phyloP scores from a whole-genome alignment of 2,888 invertebrate species.

The Eupithecia pulchellata region DNA sequence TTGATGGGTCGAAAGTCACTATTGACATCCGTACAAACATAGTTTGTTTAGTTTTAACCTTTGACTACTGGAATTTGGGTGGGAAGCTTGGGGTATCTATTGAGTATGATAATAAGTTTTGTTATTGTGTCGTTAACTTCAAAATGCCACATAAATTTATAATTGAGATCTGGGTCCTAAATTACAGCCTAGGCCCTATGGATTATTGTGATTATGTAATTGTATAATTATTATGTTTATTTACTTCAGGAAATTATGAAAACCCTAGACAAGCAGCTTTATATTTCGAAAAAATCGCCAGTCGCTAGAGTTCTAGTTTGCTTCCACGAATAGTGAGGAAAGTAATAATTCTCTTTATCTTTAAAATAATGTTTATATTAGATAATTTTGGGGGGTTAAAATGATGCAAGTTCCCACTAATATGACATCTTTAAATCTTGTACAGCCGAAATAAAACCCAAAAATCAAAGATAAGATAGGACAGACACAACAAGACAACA shows the following conservation, averaged over 20 bases:
- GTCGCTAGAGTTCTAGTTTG: too few relatives aligned
- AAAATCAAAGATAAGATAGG: slow-evolving; percentile 68
- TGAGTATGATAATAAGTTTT: too few relatives aligned
- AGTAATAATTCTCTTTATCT: background rate
- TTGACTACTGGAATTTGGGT: slow-evolving; percentile 65
- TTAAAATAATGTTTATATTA: background rate
- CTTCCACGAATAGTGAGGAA: background rate
- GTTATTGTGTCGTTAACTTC: too few relatives aligned
- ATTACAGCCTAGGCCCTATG: too few relatives aligned
- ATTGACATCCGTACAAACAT: slow-evolving; percentile 78
- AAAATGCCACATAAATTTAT: too few relatives aligned
- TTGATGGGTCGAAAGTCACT: slow-evolving; percentile 71
- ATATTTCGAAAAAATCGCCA: too few relatives aligned
- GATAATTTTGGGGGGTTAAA: background rate
- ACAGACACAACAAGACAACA: slow-evolving; percentile 53
- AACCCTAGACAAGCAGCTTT: too few relatives aligned
- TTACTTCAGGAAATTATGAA: too few relatives aligned
- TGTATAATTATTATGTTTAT: too few relatives aligned
- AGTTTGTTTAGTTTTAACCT: slow-evolving; percentile 59
- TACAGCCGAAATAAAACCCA: background rate
- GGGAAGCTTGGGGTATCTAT: slow-evolving; percentile 22
- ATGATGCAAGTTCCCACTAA: slow-evolving; percentile 18
- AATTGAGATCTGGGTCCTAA: too few relatives aligned
- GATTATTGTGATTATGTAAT: too few relatives aligned
- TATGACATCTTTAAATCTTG: slow-evolving; percentile 49